phyloP scores from a whole-genome alignment of 2,888 invertebrate species.

The Arge pagana region DNA sequence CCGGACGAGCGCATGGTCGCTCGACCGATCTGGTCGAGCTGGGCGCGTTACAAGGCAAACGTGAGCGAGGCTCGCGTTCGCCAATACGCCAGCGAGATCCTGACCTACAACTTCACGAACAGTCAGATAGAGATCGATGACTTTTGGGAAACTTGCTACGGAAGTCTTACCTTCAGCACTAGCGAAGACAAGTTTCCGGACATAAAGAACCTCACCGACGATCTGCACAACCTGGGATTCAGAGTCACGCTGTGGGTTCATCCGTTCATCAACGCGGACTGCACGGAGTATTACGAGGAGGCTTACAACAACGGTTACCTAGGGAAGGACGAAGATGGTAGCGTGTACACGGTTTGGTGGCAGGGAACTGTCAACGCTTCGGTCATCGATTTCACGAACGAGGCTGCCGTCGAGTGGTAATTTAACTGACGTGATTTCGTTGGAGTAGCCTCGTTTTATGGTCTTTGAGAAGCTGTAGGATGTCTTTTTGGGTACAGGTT shows the following conservation, averaged over 20 bases:
- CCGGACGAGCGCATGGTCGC: slow-evolving; percentile 74
- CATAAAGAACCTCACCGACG: slow-evolving; percentile 66
- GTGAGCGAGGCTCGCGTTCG: slow-evolving; percentile 69
- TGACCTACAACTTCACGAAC: slow-evolving; percentile 67
- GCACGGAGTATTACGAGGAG: slow-evolving; percentile 65
- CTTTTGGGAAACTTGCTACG: slow-evolving; percentile 86
- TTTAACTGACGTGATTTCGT: too few species aligned
- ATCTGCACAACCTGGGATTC: slow-evolving; percentile 70
- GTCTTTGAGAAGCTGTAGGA: too few species aligned
- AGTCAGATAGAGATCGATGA: slow-evolving; percentile 88
- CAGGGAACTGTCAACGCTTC: slow-evolving; percentile 62
- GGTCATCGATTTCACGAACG: slow-evolving; percentile 76
- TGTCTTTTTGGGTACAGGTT: slow-evolving; percentile 60
- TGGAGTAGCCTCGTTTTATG: too few species aligned
- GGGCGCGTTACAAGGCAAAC: slow-evolving; percentile 74
- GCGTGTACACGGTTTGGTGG: slow-evolving; percentile 58
- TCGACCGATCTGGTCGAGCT: slow-evolving; percentile 88
- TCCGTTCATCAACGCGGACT: slow-evolving; percentile 81
- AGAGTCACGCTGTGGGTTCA: slow-evolving; percentile 83
- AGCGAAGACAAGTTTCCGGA: slow-evolving; percentile 71
- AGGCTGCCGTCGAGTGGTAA: slow-evolving; percentile 67
- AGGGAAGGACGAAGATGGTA: slow-evolving; percentile 52
- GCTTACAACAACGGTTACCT: slow-evolving; percentile 66
- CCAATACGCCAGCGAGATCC: slow-evolving; percentile 71
- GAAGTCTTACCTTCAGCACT: slow-evolving; percentile 74